Conservation (phyloP, 2,113 vertebrate species). For the Eudyptes chrysolophus region DNA sequence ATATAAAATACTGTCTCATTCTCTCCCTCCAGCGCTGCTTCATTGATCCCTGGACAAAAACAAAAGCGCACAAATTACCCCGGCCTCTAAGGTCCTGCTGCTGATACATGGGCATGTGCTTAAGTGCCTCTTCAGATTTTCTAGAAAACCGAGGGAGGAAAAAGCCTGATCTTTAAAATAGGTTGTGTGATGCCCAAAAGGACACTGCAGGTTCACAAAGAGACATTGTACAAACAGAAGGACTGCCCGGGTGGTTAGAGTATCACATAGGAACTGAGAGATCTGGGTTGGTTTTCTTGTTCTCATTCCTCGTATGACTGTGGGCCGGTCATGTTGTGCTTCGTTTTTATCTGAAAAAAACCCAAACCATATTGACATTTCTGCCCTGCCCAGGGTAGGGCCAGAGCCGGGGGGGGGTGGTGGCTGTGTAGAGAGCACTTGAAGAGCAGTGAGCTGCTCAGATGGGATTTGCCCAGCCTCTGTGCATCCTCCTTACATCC, state of each 20-base stretch:
- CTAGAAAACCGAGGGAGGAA: background rate
- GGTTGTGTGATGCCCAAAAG: background rate
- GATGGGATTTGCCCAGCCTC: background rate
- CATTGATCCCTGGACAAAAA: background rate
- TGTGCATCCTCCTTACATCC: background rate
- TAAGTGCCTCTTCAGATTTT: background rate
- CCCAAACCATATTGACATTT: background rate
- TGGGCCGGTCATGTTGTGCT: accelerated
- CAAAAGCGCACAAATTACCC: background rate
- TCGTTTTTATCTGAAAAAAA: background rate
- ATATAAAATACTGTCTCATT: background rate
- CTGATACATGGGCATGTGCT: background rate
- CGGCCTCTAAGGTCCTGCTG: background rate
- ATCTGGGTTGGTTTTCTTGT: background rate
- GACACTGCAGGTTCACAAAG: background rate
- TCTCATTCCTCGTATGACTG: background rate
- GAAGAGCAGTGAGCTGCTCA: background rate
- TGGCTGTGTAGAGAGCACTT: background rate
- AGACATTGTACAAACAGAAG: background rate
- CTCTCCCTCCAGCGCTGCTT: background rate
- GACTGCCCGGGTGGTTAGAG: background rate
- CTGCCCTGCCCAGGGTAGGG: background rate
- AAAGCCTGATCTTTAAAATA: background rate
- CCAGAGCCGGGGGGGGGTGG: accelerated
- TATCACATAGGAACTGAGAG: background rate